Evolutionary conservation across 2,113 vertebrate species (phyloP), one percentile per base, ranked within the genome.

Genomic region (Haemorhous mexicanus): DNA sequence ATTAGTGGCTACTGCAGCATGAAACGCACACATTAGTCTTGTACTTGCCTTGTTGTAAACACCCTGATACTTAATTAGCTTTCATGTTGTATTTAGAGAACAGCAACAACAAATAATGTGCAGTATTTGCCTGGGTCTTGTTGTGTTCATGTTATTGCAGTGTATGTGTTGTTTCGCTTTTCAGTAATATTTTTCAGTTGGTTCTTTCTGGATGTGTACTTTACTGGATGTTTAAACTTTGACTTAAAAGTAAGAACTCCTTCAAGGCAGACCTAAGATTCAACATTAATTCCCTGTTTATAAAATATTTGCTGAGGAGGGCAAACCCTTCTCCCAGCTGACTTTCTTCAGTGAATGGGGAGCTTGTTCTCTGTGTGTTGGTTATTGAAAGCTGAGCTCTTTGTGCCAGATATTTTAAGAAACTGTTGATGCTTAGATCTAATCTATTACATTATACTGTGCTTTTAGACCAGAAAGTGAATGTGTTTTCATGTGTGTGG

Each of bases 341-440:
- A 95, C 94, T 92, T 93, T 84, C 50, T 78, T 78, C 76, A 75
- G 69, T 97, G 96, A 96, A 97, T 95, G 86, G 89, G 35, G 72
- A 90, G 78, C 86, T 95, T 97, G 95, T 97, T 97, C 94, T 97
- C 79, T 80, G 32, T 93, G 87, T 68, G 66, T 79, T 90, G 66
- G 47, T 86, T 93, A 68, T 33, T 96, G 96, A 97, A 96, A 96
- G 84, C 62, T 37, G 92, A 90, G 69, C 95, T 89, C 77, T 95
- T 97, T 90, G 93, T 95, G 82, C 89, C 84, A 95, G 90, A 89
- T 95, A 93, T 96, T 96, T 97, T 95, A 95, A 97, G 95, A 97
- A 85, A 93, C 72, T 81, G 80, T 92, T 86, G 96, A 95, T 0
- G 14, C 67, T 76, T 87, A 84, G 83, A 90, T 96, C 80, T 95